phyloP scores from a whole-genome alignment of 1,140 invertebrate species.

The Hyphantria cunea region DNA sequence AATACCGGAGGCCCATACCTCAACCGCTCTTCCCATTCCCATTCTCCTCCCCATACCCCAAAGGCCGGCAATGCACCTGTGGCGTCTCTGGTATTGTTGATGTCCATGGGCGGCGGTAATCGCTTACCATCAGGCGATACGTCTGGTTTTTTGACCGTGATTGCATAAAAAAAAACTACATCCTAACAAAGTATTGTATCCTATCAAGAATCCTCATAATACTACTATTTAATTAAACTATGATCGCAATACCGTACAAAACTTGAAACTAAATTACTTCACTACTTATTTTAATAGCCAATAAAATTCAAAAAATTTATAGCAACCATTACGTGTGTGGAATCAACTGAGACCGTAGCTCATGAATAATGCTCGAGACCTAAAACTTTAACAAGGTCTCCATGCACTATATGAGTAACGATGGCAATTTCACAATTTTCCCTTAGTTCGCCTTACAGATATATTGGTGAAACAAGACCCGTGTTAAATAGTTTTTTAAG shows the following conservation, averaged over 20 bases:
- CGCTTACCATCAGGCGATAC: too few relatives aligned
- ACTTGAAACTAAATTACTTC: conserved; percentile 54
- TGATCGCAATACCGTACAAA: background rate
- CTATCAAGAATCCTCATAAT: too few relatives aligned
- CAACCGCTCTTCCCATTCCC: too few relatives aligned
- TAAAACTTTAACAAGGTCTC: conserved; percentile 74
- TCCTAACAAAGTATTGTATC: too few relatives aligned
- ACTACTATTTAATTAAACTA: too few relatives aligned
- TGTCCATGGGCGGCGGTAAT: too few relatives aligned
- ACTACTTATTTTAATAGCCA: conserved; percentile 79
- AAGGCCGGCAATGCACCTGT: too few relatives aligned
- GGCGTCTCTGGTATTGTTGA: too few relatives aligned
- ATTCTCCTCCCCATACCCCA: too few relatives aligned
- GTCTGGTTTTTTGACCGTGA: too few relatives aligned
- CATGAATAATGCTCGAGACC: conserved; percentile 70
- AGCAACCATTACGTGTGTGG: conserved; percentile 70
- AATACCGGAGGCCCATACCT: too few relatives aligned
- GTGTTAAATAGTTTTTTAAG: conserved; percentile 31
- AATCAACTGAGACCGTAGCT: conserved; percentile 61
- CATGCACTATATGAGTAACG: conserved; percentile 40
- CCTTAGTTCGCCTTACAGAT: conserved; percentile 32
- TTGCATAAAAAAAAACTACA: too few relatives aligned
- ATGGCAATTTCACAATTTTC: conserved; percentile 42
- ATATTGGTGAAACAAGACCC: conserved; percentile 20
- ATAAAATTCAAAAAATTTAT: conserved; percentile 75